A percentile compares a stretch with the other conserved stretches of the same genome.
Conservation (phyloP, 30 jellyfish, hydroid and myxozoan species). For the Catostylus mosaicus region DNA sequence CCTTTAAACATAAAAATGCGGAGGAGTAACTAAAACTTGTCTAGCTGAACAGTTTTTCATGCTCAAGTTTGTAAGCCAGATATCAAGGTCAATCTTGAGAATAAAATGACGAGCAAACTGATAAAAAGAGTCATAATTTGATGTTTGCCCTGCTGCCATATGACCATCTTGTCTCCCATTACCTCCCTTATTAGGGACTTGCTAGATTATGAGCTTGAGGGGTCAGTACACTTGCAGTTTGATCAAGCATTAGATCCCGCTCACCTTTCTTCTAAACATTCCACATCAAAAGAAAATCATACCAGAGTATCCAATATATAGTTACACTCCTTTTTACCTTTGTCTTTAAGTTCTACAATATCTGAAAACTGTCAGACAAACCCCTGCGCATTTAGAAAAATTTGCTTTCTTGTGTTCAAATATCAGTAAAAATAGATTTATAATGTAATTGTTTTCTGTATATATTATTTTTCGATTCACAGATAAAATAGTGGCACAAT, state of each 20-base stretch:
- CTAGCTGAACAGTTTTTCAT: neutral
- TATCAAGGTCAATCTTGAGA: neutral
- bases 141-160: too few species aligned
- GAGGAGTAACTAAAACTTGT: neutral
- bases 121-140: neutral
- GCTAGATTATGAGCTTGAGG: too few species aligned
- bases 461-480: neutral
- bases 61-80: neutral
- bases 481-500: constrained; percentile 5
- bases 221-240: too few species aligned
- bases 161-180: too few species aligned
- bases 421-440: neutral
- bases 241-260: too few species aligned
- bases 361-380: neutral
- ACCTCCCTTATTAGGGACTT: too few species aligned
- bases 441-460: neutral
- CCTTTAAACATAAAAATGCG: neutral
- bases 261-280: too few species aligned
- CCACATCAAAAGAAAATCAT: too few species aligned
- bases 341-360: neutral
- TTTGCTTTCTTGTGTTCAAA: neutral
- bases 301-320: too few species aligned
- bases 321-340: too few species aligned
- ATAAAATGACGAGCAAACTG: neutral
- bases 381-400: neutral